Evolutionary conservation across 2,888 invertebrate species (phyloP).

Genomic region (Tetropium fuscum): DNA sequence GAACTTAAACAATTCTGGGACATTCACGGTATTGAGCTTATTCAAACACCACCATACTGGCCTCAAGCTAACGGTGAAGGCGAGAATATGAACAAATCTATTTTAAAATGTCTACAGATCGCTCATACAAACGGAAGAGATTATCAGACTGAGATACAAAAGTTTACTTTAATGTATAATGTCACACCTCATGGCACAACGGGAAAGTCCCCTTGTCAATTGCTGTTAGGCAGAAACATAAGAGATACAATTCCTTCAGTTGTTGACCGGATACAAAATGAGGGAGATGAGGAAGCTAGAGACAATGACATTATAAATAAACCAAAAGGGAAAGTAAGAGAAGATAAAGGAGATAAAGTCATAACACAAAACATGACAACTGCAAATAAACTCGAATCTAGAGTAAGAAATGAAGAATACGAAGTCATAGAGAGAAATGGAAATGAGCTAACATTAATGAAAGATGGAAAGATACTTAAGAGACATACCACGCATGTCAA

Average conservation of each 20-base stretch:
- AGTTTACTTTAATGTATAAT: slow-evolving; percentile 37
- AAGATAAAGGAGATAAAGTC: no score
- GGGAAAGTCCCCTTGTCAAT: slow-evolving; percentile 46
- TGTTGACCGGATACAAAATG: slow-evolving; percentile 20
- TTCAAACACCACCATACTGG: slow-evolving; percentile 39
- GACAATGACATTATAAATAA: slow-evolving; percentile 43
- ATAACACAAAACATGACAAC: no score
- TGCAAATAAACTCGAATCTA: no score
- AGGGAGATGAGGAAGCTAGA: slow-evolving; percentile 37
- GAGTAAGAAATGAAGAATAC: no score
- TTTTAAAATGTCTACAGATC: slow-evolving; percentile 43
- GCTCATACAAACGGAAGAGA: slow-evolving; percentile 30
- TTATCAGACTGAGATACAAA: slow-evolving; percentile 38
- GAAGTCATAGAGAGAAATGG: no score
- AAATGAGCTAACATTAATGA: no score
- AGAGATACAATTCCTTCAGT: slow-evolving; percentile 47
- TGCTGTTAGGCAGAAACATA: background rate
- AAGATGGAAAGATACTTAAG: no score
- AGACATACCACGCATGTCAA: no score
- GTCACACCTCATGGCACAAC: slow-evolving; percentile 50
- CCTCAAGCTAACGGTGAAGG: slow-evolving; percentile 52
- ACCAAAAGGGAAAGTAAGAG: slow-evolving; percentile 45
- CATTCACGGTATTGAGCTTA: slow-evolving; percentile 25
- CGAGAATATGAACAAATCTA: slow-evolving; percentile 49
- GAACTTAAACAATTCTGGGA: slow-evolving; percentile 37